Evolutionary conservation across 2,888 invertebrate species (phyloP), one percentile per base, ranked within the genome.

Genomic region (Nudaria mundana): DNA sequence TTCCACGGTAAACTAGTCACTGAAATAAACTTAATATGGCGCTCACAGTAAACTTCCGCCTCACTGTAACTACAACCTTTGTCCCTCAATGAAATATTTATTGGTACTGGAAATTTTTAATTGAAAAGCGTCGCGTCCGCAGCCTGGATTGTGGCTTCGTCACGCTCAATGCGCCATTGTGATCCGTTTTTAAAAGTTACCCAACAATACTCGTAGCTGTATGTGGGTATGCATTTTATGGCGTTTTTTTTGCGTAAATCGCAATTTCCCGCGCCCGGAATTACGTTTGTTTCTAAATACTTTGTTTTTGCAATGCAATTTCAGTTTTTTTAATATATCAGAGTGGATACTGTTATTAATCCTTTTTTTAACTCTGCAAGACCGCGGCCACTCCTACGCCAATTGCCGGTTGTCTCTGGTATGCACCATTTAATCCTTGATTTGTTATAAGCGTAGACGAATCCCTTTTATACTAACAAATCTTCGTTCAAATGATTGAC

Each of bases 151-250:
- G 56, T 44, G 52, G 55, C 37, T 37, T 37, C 54, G 53, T 57
- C 52, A 57, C 52, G 52, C 55, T 57, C 52, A 57, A 55, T 57
- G 50, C 59, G 29, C 52, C 45, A 57, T 57, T 57, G 57, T 57
- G 57, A 57, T 57, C 52, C 59, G 47, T 50, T 81, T 81, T 59
- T 56, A 54, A 59, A 59, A 59, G 54, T 76, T 82, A 82, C 76
- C 71, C 74, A 71, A 72, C 68, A 66, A 68, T 67, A 67, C n/a
- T n/a, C n/a, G n/a, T n/a, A n/a, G 72, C 74, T 76, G 83, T 82
- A 81, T 37, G 29, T 57, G 32, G 23, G 59, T 55, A 52, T 55
- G 59, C 58, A 50, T 52, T 59, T 56, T 59, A 56, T 52, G 47
- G 55, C 44, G 52, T 44, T 56, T 55, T 34, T 56, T 48, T 52